Evolutionary conservation across 2,113 vertebrate species (phyloP).

Genomic region (Theropithecus gelada): DNA sequence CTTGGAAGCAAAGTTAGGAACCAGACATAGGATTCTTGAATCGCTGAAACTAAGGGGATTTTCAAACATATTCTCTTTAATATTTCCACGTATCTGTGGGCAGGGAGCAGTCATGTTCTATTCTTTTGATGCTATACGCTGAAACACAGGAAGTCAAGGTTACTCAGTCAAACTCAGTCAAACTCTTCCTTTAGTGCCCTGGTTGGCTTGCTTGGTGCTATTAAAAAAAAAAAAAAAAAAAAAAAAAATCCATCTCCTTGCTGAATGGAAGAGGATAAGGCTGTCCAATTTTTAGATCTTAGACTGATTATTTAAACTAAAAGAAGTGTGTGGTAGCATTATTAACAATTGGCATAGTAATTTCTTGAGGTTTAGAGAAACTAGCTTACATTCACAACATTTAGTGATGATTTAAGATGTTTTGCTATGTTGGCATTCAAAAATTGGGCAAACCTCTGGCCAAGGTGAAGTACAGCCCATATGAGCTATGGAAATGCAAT

Average conservation of each 20-base stretch:
- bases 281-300: not conserved
- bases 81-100: not conserved
- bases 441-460: not conserved
- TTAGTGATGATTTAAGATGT: not conserved
- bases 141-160: not conserved
- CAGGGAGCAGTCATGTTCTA: not conserved
- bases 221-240: too few species aligned
- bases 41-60: not conserved
- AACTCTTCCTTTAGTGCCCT: not conserved
- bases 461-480: not conserved
- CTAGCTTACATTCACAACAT: not conserved
- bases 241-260: not conserved
- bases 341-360: not conserved
- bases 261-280: not conserved
- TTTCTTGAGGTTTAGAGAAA: constrained; percentile 6
- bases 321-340: not conserved
- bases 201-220: not conserved
- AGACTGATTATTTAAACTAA: not conserved
- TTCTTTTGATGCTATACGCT: not conserved
- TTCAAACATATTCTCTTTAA: not conserved
- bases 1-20: not conserved
- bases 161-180: not conserved
- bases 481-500: not conserved
- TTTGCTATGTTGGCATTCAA: not conserved
- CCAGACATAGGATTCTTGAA: not conserved